Evolutionary conservation across 2,888 invertebrate genomes (phyloP), one percentile per base, ranked within the genome.

Genomic region (Rhagonycha fulva): DNA sequence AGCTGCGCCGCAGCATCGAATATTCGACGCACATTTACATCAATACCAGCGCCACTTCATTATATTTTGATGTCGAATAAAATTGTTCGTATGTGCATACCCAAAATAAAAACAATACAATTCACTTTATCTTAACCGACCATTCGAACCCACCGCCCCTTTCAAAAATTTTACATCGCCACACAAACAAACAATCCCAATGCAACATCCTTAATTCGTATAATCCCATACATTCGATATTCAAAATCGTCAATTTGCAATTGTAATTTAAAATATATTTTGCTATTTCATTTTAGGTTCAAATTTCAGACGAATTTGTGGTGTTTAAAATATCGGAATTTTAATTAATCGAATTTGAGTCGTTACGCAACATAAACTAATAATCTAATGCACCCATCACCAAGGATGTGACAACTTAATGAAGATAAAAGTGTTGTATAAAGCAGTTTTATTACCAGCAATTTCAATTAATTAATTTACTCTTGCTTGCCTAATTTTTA

Each of bases 21-120:
- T 82, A 82, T 81, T 80, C 79, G 78, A 78, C 78, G 76, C 75
- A 78, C 80, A 83, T 83, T 81, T 83, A 81, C 82, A 83, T 83
- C 81, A 79, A 80, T 81, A 81, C 78, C 80, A 77, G 70, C 74
- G 78, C 76, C 80, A 80, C 80, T 82, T 81, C 80, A 82, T 82
- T 81, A 80, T 79, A 80, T 79, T 79, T 78, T 78, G 80, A 81
- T 78, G 76, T 74, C 70, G 76, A 76, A 78, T 78, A 79, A 80
- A 77, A 78, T 78, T 75, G 60, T 61, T 72, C 71, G 12, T 69
- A 66, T 76, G 72, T 76, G 73, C 60, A 68, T 28, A 67, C 71
- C n/a, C 4, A n/a, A 47, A 47, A 47, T 47, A 47, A 71, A 72
- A 72, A 72, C 72, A 72, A 68, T 62, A 62, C 67, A 68, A 62